Base-by-base conservation (phyloP, 2,113 vertebrate species). In the Pseudorhombus dupliciocellatus region DNA sequence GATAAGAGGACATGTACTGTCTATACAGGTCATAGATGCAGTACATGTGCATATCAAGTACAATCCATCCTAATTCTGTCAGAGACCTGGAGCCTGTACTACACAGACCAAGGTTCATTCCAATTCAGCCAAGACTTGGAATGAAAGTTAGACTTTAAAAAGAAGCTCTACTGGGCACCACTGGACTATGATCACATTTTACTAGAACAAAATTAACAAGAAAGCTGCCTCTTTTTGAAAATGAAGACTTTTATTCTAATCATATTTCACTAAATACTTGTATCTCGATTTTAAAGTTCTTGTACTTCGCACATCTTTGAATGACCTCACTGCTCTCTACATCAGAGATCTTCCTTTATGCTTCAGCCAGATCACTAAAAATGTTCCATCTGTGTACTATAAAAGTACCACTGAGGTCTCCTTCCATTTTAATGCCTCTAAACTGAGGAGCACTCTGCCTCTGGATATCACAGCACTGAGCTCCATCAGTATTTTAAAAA, bases 301-400 rank as follows among this genome's bases (percentile, higher is more conserved):
- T 57, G 24, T 3, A 18, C 34, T 54, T 44, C 18, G 16, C 42
- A 6, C 5, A 20, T 31, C 8, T 46, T 5, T 9, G n/a, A 62
- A 72, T 26, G 18, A 59, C 24, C 53, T 21, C 26, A 12, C 25
- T 44, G 22, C 31, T 59, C 5, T 16, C 7, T 52, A 60, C 46
- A n/a, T 60, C 30, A 7, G 57, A 61, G 30, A 53, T 61, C 34
- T n/a, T 28, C 57, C 37, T 59, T 60, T 16, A 52, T 60, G 56
- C 11, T 40, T 18, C 11, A 37, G 55, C 15, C 16, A 10, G 31
- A 60, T 53, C 48, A 30, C 52, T 22, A 28, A 56, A 61, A 46
- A 30, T 22, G 25, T 46, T 55, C 50, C 24, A n/a, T 18, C 26
- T 62, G 42, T 62, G 58, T 40, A 20, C 57, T 31, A 59, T 59